Conservation (phyloP, 2,888 invertebrate genomes). For the Plagiodera versicolora region DNA sequence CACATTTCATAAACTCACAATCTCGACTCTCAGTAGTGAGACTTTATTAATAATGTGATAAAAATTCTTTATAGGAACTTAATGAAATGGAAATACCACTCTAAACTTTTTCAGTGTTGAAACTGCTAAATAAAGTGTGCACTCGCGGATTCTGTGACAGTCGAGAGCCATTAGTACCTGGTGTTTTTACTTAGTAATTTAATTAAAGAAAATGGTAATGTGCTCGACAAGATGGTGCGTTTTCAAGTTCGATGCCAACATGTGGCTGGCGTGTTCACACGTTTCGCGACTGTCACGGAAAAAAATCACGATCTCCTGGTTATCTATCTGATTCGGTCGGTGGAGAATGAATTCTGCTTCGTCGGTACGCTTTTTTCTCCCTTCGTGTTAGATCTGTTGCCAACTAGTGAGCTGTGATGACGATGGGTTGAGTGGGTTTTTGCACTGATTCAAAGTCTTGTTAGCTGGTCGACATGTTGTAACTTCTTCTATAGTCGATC, state of each 20-base stretch:
- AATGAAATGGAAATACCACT: slow-evolving; percentile 1
- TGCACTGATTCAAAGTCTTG: neutral
- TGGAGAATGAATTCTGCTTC: neutral
- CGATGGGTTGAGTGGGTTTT: neutral
- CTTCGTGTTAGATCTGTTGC: neutral
- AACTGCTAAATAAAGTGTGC: slow-evolving; percentile 14
- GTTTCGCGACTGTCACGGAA: slow-evolving; percentile 21
- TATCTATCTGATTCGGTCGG: slow-evolving; percentile 13
- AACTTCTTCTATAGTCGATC: too few relatives aligned
- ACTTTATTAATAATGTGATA: neutral
- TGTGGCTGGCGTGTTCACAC: slow-evolving; percentile 29
- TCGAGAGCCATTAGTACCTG: slow-evolving; percentile 24
- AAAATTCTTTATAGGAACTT: neutral
- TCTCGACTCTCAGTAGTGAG: too few relatives aligned
- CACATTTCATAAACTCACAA: too few relatives aligned
- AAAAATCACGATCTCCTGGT: slow-evolving; percentile 23
- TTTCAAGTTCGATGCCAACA: slow-evolving; percentile 27
- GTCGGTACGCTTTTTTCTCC: neutral
- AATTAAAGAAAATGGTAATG: slow-evolving; percentile 32
- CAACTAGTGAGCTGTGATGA: neutral
- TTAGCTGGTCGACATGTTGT: too few relatives aligned
- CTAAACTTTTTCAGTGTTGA: neutral
- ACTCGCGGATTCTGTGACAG: slow-evolving; percentile 15
- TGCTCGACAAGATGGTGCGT: slow-evolving; percentile 25
- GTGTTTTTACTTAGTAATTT: slow-evolving; percentile 25